These are phyloP conservation scores for Anhinga rufa DNA, from an alignment of 2,113 vertebrate species.

Conservation along the genomic window DNA sequence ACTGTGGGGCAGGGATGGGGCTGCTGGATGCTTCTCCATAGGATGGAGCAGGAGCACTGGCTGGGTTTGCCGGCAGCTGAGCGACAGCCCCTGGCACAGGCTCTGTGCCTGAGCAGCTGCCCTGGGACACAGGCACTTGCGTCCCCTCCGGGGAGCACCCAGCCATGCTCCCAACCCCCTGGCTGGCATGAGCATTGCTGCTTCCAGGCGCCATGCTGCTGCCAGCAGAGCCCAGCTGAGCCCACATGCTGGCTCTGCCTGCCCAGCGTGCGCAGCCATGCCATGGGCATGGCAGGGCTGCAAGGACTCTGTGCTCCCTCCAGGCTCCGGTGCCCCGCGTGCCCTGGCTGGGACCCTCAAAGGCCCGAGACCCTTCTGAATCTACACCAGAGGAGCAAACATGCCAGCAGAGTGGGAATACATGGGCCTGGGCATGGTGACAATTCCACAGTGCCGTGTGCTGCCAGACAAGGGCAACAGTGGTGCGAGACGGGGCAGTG, in stretches of 20 bases:
- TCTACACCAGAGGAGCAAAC: neutral
- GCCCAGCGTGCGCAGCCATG: fast-evolving
- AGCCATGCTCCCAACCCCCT: neutral
- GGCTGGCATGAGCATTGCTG: neutral
- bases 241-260: neutral
- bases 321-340: neutral
- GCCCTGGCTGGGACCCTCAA: neutral
- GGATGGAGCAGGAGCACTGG: neutral
- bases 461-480: neutral
- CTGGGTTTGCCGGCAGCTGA: neutral
- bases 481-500: neutral
- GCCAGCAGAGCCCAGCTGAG: neutral
- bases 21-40: neutral
- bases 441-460: neutral
- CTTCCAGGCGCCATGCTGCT: too few relatives aligned
- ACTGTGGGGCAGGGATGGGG: neutral
- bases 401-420: neutral
- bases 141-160: neutral
- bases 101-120: neutral
- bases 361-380: neutral
- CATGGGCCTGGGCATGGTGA: fast-evolving
- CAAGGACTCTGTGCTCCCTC: neutral
- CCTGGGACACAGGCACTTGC: neutral
- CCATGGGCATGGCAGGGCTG: fast-evolving
- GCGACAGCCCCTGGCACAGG: neutral